Conservation (phyloP, 1,140 invertebrate genomes). For the Latrodectus geometricus region DNA sequence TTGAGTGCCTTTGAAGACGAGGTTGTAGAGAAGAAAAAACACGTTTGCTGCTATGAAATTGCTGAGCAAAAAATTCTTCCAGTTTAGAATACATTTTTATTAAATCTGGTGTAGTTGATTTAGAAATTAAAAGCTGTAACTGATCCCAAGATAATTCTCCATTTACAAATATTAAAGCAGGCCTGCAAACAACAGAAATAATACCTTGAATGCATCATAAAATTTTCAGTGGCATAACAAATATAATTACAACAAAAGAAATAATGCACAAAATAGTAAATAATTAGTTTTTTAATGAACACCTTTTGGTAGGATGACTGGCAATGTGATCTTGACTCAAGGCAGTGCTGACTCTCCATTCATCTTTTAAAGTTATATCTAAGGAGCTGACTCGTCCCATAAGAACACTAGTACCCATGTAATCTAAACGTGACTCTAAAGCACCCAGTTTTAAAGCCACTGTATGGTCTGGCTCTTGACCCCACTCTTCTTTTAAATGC, state of each 20-base stretch:
- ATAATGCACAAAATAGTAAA: too few relatives aligned
- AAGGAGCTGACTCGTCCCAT: constrained; percentile 89
- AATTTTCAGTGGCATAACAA: too few relatives aligned
- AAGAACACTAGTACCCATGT: constrained; percentile 89
- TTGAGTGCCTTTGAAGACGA: constrained; percentile 63
- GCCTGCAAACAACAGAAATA: constrained; percentile 71
- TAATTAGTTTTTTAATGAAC: neutral
- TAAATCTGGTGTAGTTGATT: constrained; percentile 95
- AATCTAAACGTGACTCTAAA: constrained; percentile 89
- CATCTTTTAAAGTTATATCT: constrained; percentile 81
- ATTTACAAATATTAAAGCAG: constrained; percentile 92
- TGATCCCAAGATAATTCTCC: constrained; percentile 95
- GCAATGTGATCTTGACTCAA: constrained; percentile 65
- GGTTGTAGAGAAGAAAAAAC: constrained; percentile 84
- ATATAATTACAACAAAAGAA: too few relatives aligned
- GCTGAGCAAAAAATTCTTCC: constrained; percentile 96
- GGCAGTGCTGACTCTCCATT: constrained; percentile 78
- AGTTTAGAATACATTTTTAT: constrained; percentile 96
- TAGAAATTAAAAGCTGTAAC: constrained; percentile 94
- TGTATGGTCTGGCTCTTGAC: constrained; percentile 88
- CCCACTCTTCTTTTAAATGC: constrained; percentile 88
- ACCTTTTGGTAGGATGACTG: constrained; percentile 67
- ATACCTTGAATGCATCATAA: neutral
- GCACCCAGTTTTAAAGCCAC: constrained; percentile 86
- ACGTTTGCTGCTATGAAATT: constrained; percentile 92